Evolutionary conservation across 2,113 vertebrate genomes (phyloP).

Genomic region (Chloropsis hardwickii): DNA sequence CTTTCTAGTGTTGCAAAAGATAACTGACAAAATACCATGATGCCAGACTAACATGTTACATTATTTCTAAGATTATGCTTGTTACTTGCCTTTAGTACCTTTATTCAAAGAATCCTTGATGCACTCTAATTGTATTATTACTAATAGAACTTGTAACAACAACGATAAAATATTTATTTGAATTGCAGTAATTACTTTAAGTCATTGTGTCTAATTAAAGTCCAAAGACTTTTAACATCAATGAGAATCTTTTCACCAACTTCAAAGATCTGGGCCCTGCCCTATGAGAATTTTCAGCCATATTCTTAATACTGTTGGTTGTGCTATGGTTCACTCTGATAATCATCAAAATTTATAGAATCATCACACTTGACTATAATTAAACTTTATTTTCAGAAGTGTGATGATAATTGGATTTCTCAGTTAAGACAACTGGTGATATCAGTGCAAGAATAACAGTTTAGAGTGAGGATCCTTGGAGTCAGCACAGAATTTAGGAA

Average conservation of each 20-base stretch:
- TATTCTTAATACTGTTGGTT: slow-evolving; percentile 14
- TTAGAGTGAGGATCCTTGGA: background rate
- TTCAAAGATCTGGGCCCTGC: background rate
- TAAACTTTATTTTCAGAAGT: slow-evolving; percentile 53
- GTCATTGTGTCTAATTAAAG: background rate
- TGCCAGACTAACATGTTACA: background rate
- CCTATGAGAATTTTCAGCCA: background rate
- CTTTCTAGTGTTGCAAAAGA: background rate
- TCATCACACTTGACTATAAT: slow-evolving; percentile 44
- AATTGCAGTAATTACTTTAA: background rate
- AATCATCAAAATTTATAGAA: slow-evolving; percentile 30
- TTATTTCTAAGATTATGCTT: background rate
- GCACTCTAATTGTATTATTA: background rate
- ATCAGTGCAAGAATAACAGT: background rate
- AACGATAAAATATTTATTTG: background rate
- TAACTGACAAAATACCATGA: background rate
- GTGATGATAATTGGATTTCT: slow-evolving; percentile 46
- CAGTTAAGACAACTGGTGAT: slow-evolving; percentile 18
- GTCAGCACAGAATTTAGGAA: background rate
- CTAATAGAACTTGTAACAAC: background rate
- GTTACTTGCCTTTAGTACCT: background rate
- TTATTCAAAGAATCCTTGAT: background rate
- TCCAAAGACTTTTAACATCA: background rate
- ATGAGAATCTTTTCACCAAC: background rate
- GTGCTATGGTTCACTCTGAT: slow-evolving; percentile 21